Conservation (phyloP, 2,888 invertebrate genomes). For the Hymenopus coronatus region DNA sequence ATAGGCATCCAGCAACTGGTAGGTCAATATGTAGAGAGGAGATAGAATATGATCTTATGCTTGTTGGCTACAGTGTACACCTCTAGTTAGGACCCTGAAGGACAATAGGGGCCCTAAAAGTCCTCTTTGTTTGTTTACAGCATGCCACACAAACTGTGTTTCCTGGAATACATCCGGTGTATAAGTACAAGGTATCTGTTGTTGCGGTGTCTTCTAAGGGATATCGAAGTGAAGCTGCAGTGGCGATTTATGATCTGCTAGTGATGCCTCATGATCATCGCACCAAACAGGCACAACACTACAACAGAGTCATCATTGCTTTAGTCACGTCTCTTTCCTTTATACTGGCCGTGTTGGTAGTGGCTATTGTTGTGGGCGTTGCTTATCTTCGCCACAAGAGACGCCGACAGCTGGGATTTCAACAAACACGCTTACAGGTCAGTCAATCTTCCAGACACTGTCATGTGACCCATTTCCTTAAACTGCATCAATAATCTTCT, state of each 20-base stretch:
- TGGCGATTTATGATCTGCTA: background rate
- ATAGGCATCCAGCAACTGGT: no score
- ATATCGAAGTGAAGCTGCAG: background rate
- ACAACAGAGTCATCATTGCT: no score
- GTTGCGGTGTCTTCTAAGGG: background rate
- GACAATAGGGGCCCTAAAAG: no score
- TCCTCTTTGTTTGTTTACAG: background rate
- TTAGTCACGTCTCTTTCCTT: background rate
- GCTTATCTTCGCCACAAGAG: background rate
- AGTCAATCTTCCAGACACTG: background rate
- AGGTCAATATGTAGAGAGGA: no score
- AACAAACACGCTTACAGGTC: background rate
- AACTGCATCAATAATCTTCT: no score
- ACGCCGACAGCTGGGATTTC: background rate
- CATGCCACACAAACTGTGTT: background rate
- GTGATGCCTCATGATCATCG: background rate
- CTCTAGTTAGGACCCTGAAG: no score
- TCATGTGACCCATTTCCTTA: no score
- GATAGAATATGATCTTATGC: no score
- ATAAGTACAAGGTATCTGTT: background rate
- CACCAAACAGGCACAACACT: no score
- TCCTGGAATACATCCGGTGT: background rate
- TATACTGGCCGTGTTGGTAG: background rate
- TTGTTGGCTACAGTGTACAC: no score
- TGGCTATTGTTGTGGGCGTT: background rate